Evolutionary conservation across 1,140 invertebrate species (phyloP).

Genomic region (Harpegnathos saltator): DNA sequence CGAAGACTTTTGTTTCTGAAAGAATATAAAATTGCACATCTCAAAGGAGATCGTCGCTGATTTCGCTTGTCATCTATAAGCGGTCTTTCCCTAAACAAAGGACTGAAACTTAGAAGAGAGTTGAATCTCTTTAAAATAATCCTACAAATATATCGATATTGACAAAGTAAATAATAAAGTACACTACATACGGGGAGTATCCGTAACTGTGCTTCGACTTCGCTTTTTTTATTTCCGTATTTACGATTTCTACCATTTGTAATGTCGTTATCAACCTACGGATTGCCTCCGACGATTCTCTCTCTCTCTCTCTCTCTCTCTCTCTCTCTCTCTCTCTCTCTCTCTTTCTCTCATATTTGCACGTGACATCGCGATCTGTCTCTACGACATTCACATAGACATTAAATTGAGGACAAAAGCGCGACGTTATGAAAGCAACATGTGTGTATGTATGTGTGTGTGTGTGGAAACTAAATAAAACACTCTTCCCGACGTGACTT

Average conservation of each 20-base stretch:
- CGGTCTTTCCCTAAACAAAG: no score
- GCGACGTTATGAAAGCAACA: not conserved
- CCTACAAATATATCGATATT: conserved; percentile 28
- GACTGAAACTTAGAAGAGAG: no score
- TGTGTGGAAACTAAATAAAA: no score
- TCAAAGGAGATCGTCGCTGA: no score
- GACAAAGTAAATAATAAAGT: conserved; percentile 27
- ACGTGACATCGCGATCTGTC: not conserved
- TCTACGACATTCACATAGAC: not conserved
- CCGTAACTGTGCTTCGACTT: not conserved
- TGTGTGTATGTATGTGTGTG: no score
- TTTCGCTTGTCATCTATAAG: no score
- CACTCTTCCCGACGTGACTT: no score
- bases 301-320: no score
- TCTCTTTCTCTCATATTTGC: not conserved
- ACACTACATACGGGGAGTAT: not conserved
- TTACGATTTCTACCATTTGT: not conserved
- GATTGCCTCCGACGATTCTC: not conserved
- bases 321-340: no score
- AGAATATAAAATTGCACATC: no score
- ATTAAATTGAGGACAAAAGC: not conserved
- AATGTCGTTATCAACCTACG: conserved; percentile 6
- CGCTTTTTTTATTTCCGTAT: not conserved
- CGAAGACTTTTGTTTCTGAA: no score
- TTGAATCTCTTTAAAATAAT: no score